These are phyloP conservation scores for Poeciliopsis infans DNA, from an alignment of 2,797 vertebrate species.

Conservation along the genomic window DNA sequence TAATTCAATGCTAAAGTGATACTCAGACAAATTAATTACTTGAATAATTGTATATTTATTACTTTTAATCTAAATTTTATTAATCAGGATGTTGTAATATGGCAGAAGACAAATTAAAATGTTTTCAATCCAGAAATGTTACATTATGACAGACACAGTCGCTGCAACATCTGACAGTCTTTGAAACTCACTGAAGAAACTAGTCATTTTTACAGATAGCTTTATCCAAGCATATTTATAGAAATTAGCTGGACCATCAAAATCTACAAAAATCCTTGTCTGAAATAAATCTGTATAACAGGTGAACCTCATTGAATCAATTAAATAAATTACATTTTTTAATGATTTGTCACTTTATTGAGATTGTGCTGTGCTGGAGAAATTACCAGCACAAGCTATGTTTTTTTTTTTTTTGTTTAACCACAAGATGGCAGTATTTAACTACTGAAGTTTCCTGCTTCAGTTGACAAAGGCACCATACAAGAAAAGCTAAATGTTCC, in stretches of 20 bases:
- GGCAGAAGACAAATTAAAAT: neutral
- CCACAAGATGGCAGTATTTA: conserved; percentile 67
- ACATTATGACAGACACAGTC: neutral
- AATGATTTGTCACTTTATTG: neutral
- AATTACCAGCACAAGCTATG: neutral
- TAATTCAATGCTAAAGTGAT: neutral
- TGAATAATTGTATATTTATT: neutral
- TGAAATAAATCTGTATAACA: neutral
- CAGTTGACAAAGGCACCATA: neutral
- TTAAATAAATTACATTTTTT: neutral
- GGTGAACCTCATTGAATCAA: no score
- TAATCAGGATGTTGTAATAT: neutral
- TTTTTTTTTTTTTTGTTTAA: neutral
- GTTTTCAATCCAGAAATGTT: neutral
- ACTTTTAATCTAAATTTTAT: neutral
- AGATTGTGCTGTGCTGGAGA: neutral
- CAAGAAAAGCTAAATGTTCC: neutral
- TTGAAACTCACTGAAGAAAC: neutral
- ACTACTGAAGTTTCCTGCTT: conserved; percentile 1
- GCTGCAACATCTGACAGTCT: neutral
- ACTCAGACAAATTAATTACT: neutral
- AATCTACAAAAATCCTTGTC: neutral
- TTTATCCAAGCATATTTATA: neutral
- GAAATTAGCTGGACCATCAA: neutral
- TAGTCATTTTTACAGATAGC: neutral